Conservation (phyloP, 2,888 invertebrate species). For the Drosophila seclusa region DNA sequence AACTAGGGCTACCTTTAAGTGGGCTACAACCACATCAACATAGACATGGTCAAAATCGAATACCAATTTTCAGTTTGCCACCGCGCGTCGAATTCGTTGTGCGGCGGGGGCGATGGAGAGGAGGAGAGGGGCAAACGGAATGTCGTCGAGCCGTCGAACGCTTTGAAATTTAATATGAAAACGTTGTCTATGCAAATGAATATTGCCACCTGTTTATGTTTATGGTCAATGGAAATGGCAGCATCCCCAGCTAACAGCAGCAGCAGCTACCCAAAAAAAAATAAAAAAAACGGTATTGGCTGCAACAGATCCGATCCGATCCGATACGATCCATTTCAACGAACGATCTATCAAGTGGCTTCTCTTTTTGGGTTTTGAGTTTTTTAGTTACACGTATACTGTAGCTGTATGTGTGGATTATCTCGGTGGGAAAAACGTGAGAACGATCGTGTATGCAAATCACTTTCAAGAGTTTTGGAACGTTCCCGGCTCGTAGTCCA, state of each 20-base stretch:
- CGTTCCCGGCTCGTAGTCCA: constrained; percentile 33
- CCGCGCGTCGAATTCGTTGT: constrained; percentile 30
- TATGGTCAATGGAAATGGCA: constrained; percentile 69
- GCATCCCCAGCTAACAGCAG: constrained; percentile 29
- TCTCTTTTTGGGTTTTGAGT: constrained; percentile 6
- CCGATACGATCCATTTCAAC: constrained; percentile 29
- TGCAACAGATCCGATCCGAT: constrained; percentile 47
- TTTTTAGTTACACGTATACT: constrained; percentile 12
- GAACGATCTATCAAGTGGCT: constrained; percentile 68
- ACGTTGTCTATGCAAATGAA: constrained; percentile 80
- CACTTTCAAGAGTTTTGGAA: constrained; percentile 61
- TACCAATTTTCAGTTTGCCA: constrained; percentile 65
- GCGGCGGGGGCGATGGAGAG: constrained; percentile 5
- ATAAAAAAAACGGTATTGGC: constrained; percentile 63
- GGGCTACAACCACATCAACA: constrained; percentile 22
- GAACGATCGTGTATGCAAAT: constrained; percentile 78
- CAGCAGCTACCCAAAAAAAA: constrained; percentile 27
- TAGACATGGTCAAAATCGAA: constrained; percentile 60
- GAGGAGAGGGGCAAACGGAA: constrained; percentile 42
- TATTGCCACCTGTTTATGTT: constrained; percentile 82
- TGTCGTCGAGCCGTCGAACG: constrained; percentile 67
- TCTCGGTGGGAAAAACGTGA: constrained; percentile 77
- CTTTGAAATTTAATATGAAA: constrained; percentile 79
- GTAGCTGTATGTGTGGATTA: constrained; percentile 54
- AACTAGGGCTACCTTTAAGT: constrained; percentile 54